Evolutionary conservation across 1,140 invertebrate species (phyloP), one percentile per base, ranked within the genome.

Genomic region (Latrodectus geometricus): DNA sequence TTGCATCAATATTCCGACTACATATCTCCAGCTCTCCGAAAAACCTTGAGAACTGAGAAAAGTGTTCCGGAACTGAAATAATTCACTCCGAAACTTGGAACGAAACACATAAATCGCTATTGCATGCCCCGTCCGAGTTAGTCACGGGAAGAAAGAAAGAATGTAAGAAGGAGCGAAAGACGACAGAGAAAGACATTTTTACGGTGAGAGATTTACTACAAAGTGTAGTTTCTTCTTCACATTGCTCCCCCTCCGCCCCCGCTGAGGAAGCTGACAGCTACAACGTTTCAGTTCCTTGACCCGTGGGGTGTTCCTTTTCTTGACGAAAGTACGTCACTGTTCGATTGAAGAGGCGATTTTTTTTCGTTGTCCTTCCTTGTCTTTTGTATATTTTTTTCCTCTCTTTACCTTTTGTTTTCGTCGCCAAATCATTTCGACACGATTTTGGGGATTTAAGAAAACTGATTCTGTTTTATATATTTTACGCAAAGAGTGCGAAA

Each of bases 191-290:
- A 69, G 75, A 56, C 74, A 72, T 86, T 86, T 61, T 86, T 86
- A 86, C 83, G 83, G 65, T 78, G 65, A 72, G 83, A 86, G 83
- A 86, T 77, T 86, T 86, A 86, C 83, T 86, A 86, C 83, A 86
- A 86, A 86, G 83, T 66, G 61, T 17, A n/a, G 21, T n/a, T 54
- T 76, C 48, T 48, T 49, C 14, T 73, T 21, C 50, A n/a, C 8
- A 50, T 21, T 23, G 17, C 11, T 77, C 11, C 61, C 50, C 68
- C 52, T 35, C 9, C 48, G 3, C 50, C 54, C 61, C 15, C 21
- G 49, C n/a, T 20, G 17, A 9, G 17, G 12, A n/a, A 20, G 8
- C 14, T 75, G 73, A 56, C 61, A 52, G 70, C 56, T 74, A 86
- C 75, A 78, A 77, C 83, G 66, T 78, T 70, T 73, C 75, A 78